Evolutionary conservation across 2,113 vertebrate genomes (phyloP), one percentile per base, ranked within the genome.

Genomic region (Syngnathoides biaculeatus): DNA sequence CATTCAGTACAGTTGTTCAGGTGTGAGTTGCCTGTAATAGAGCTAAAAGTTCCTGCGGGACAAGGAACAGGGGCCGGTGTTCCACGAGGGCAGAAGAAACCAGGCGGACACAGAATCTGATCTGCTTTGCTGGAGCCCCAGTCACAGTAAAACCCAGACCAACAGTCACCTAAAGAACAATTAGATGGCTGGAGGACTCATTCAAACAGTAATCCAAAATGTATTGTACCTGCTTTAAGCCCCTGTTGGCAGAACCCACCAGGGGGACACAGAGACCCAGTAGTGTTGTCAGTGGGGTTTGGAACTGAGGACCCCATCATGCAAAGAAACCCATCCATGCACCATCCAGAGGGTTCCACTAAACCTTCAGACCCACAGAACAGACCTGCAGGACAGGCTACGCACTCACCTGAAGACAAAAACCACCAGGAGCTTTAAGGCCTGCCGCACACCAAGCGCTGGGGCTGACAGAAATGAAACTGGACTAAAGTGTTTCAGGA

Each of bases 281-380:
- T 93, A 43, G 57, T 82, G 82, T 91, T 90, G 80, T 93, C 92
- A 56, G 53, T 86, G 0, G 93, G 93, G 78, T 92, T 93, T 15
- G 93, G 86, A 50, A 89, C 77, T 17, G 71, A 86, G 71, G 92
- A 89, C 12, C 84, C 86, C 35, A 17, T 75, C 75, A 89, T 64
- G 79, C 93, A 94, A 65, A 92, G 89, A 74, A 91, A 93, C 2
- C 93, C 92, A 40, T 84, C 62, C 39, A 86, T 79, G 71, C 93
- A 94, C 2, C 38, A 65, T 14, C 92, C 93, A n/a, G 92, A 88
- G 10, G 92, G 92, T 64, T 85, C 67, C n/a, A 71, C 72, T 71
- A 92, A 89, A 68, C 90, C 93, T 63, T 92, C 88, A 26, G 88
- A 90, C 7, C 88, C 88, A 80, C 93, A 94, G 80, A 92, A 93